Evolutionary conservation across 1,140 invertebrate genomes (phyloP).

Genomic region (Rhyzopertha dominica): DNA sequence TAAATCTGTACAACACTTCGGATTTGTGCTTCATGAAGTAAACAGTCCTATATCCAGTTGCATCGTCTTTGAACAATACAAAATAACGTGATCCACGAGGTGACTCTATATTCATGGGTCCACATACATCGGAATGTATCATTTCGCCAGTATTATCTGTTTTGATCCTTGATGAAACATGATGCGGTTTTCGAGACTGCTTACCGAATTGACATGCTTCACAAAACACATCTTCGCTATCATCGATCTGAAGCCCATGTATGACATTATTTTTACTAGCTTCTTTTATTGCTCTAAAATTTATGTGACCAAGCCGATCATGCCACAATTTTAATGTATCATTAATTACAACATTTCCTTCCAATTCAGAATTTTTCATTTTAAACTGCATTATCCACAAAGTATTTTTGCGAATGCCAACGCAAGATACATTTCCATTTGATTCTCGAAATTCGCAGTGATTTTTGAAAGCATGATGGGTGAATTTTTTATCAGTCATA

Average conservation of each 20-base stretch:
- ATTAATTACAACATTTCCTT: conserved; percentile 9
- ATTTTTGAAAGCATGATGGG: conserved; percentile 13
- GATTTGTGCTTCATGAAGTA: no score
- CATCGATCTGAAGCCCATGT: conserved; percentile 29
- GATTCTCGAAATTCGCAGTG: conserved; percentile 13
- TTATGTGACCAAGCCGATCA: conserved; percentile 43
- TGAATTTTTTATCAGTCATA: conserved; percentile 16
- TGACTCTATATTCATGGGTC: no score
- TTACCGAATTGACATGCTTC: conserved; percentile 28
- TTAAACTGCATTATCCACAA: conserved; percentile 18
- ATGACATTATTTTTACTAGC: no score
- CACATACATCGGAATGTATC: no score
- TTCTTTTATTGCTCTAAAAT: conserved; percentile 23
- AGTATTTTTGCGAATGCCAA: conserved; percentile 8
- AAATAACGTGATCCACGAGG: no score
- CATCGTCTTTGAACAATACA: no score
- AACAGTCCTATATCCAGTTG: no score
- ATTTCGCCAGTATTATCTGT: no score
- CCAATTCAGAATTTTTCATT: background rate
- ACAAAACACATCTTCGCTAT: conserved; percentile 31
- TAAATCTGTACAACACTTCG: no score
- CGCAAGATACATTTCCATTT: conserved; percentile 13
- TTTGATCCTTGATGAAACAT: no score
- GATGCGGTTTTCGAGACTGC: conserved; percentile 15
- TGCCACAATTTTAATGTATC: conserved; percentile 39